phyloP scores from a whole-genome alignment of 2,113 vertebrate genomes.

The Oxyruncus cristatus region DNA sequence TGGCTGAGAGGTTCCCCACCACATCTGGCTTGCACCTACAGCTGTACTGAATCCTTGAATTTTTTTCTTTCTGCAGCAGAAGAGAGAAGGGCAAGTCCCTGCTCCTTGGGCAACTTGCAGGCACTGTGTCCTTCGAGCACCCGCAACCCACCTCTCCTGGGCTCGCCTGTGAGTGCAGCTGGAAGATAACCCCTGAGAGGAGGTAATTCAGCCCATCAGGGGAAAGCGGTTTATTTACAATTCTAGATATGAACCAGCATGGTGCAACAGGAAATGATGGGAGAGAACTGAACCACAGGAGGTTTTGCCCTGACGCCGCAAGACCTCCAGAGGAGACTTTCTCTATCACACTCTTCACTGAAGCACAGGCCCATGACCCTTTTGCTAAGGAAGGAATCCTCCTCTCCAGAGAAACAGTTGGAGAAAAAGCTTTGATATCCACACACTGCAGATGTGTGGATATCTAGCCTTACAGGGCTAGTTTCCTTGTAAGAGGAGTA shows the following conservation, averaged over 20 bases:
- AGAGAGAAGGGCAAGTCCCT: neutral
- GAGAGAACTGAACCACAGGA: neutral
- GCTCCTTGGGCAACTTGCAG: rapidly evolving
- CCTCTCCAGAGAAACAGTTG: neutral
- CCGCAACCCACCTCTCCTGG: neutral
- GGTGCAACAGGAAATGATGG: neutral
- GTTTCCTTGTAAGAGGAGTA: neutral
- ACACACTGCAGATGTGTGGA: rapidly evolving
- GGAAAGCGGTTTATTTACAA: neutral
- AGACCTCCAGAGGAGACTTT: neutral
- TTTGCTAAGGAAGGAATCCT: neutral
- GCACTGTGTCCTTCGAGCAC: neutral
- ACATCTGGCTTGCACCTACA: neutral
- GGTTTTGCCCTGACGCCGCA: neutral
- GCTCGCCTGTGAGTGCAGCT: neutral
- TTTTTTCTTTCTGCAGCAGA: neutral
- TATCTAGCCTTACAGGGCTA: too few species aligned
- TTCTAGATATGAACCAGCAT: neutral
- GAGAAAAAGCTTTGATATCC: neutral
- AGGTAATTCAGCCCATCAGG: neutral
- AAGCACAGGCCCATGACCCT: neutral
- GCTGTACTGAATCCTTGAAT: neutral
- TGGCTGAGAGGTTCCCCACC: neutral
- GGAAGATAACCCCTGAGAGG: neutral
- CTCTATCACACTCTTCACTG: neutral